These are phyloP conservation scores for Cheiracanthium punctorium DNA, from an alignment of 2,888 invertebrate genomes.

Conservation along the genomic window DNA sequence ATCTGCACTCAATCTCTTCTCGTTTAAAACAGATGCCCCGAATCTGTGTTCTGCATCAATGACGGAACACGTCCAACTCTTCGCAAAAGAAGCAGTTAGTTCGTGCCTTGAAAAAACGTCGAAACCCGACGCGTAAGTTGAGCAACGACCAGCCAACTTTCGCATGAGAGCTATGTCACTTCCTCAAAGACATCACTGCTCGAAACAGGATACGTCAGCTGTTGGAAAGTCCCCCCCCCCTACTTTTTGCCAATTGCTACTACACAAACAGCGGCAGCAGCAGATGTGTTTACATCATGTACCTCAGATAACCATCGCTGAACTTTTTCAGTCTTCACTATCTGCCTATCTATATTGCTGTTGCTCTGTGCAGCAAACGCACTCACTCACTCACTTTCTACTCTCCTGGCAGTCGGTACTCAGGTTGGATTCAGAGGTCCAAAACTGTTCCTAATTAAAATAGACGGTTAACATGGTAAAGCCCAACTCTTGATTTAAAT, in stretches of 20 bases:
- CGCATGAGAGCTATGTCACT: constrained; percentile 64
- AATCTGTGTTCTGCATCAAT: constrained; percentile 31
- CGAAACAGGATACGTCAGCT: constrained; percentile 61
- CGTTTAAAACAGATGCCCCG: neutral
- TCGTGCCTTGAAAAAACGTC: neutral
- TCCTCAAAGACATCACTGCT: constrained; percentile 41
- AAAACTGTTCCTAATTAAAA: neutral
- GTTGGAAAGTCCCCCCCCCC: constrained; percentile 19
- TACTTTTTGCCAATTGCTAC: constrained; percentile 42
- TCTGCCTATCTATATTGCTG: constrained; percentile 43
- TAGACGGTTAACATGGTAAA: too few species aligned
- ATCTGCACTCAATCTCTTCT: neutral
- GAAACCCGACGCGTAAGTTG: constrained; percentile 2
- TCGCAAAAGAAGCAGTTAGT: neutral
- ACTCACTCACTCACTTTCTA: neutral
- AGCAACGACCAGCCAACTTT: constrained; percentile 10
- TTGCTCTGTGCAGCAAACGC: neutral
- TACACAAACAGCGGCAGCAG: constrained; percentile 40
- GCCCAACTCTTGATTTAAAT: too few species aligned
- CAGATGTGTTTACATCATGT: constrained; percentile 69
- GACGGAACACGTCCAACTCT: neutral
- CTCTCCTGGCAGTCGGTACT: neutral
- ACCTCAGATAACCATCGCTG: constrained; percentile 60
- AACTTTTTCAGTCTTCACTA: constrained; percentile 23
- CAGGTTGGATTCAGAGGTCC: neutral